A percentile compares a stretch with the other conserved stretches of the same genome.
These are phyloP conservation scores for Mellivora capensis DNA, from an alignment of 2,113 vertebrate genomes.

Conservation along the genomic window DNA sequence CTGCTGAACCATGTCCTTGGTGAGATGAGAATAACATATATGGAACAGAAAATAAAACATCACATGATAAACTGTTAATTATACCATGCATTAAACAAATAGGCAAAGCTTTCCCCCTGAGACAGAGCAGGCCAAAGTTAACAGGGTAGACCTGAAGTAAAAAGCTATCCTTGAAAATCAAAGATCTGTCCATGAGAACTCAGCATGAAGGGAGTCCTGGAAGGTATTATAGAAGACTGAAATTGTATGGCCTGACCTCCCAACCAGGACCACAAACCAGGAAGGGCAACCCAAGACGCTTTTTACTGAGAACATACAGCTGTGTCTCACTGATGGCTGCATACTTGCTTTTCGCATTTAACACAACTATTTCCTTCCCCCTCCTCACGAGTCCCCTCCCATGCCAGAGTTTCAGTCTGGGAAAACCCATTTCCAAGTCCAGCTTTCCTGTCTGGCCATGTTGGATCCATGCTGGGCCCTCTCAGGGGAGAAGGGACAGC, in stretches of 20 bases:
- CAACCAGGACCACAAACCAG: neutral
- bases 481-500: neutral
- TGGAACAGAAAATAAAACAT: neutral
- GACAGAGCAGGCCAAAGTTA: neutral
- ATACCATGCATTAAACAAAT: neutral
- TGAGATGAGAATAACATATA: neutral
- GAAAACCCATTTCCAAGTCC: neutral
- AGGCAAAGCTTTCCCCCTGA: neutral
- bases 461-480: neutral
- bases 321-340: accelerated
- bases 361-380: neutral
- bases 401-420: neutral
- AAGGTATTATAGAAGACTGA: too few species aligned
- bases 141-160: neutral
- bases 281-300: accelerated
- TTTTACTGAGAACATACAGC: neutral
- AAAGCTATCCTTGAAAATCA: neutral
- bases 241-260: neutral
- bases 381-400: neutral
- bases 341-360: neutral
- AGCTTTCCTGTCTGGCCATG: neutral
- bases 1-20: neutral
- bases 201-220: neutral
- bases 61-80: neutral
- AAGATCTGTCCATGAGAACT: neutral